These are phyloP conservation scores for Tetraodon nigroviridis DNA, from an alignment of 2,113 vertebrate genomes.

Conservation along the genomic window DNA sequence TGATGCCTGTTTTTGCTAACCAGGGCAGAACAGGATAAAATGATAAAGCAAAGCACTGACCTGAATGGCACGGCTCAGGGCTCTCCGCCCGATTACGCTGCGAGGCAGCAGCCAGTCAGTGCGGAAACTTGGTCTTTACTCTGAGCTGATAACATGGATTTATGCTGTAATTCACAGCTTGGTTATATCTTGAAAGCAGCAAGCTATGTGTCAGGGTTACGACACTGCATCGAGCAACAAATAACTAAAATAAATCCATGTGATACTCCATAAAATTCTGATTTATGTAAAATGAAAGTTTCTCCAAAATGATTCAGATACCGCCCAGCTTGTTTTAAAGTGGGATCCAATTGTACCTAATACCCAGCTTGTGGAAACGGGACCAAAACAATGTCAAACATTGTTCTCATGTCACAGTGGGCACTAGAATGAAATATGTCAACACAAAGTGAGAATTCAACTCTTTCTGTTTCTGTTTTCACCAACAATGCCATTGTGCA, in stretches of 20 bases:
- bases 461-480: too few relatives aligned
- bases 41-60: constrained; percentile 47
- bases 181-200: constrained; percentile 25
- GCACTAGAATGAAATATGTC: too few relatives aligned
- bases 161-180: constrained; percentile 35
- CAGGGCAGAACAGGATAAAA: constrained; percentile 44
- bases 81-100: constrained; percentile 39
- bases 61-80: constrained; percentile 46
- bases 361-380: too few relatives aligned
- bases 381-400: too few relatives aligned
- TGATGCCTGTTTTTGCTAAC: constrained; percentile 40
- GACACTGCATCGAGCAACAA: constrained; percentile 19
- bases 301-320: too few relatives aligned
- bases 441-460: too few relatives aligned
- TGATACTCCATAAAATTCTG: too few relatives aligned
- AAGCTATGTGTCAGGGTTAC: constrained; percentile 18
- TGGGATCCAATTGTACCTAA: too few relatives aligned
- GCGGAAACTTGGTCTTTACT: constrained; percentile 50
- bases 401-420: too few relatives aligned
- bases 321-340: too few relatives aligned
- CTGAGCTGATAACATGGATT: constrained; percentile 55
- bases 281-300: too few relatives aligned
- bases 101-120: constrained; percentile 40
- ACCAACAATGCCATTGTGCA: not conserved
- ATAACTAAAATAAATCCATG: constrained; percentile 10